A percentile compares a stretch with the other conserved stretches of the same genome.
Conservation (phyloP, 2,888 invertebrate genomes). For the Eupithecia subfuscata region DNA sequence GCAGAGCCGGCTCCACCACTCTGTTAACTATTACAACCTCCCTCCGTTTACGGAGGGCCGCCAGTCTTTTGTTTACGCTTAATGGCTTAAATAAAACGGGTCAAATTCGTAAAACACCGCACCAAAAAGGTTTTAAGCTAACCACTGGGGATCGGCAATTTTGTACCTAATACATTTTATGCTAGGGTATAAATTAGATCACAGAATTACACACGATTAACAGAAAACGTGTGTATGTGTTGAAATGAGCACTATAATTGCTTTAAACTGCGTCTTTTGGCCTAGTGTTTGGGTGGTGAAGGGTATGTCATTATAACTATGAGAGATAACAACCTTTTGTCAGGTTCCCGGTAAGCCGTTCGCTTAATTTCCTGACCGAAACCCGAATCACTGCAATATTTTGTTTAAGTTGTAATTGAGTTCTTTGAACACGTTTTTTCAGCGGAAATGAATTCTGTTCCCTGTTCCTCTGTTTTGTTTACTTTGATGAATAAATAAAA, state of each 20-base stretch:
- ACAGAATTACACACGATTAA: constrained; percentile 60
- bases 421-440: constrained; percentile 77
- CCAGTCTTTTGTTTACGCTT: constrained; percentile 81
- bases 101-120: constrained; percentile 77
- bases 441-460: constrained; percentile 69
- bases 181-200: constrained; percentile 67
- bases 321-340: constrained; percentile 75
- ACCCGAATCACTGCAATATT: constrained; percentile 74
- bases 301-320: constrained; percentile 73
- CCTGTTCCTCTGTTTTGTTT: constrained; percentile 24
- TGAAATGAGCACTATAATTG: constrained; percentile 70
- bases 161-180: constrained; percentile 59
- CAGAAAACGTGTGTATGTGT: constrained; percentile 58
- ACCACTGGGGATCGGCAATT: constrained; percentile 56
- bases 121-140: constrained; percentile 71
- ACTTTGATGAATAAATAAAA: constrained; percentile 27
- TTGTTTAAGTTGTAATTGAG: constrained; percentile 81
- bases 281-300: constrained; percentile 63
- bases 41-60: constrained; percentile 72
- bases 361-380: constrained; percentile 81
- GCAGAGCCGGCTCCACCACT: constrained; percentile 66
- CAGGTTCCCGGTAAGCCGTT: constrained; percentile 71
- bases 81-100: constrained; percentile 83
- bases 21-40: constrained; percentile 77
- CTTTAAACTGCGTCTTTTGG: constrained; percentile 68